These are phyloP conservation scores for Eulacestoma nigropectus DNA, from an alignment of 2,113 vertebrate species.

Conservation along the genomic window DNA sequence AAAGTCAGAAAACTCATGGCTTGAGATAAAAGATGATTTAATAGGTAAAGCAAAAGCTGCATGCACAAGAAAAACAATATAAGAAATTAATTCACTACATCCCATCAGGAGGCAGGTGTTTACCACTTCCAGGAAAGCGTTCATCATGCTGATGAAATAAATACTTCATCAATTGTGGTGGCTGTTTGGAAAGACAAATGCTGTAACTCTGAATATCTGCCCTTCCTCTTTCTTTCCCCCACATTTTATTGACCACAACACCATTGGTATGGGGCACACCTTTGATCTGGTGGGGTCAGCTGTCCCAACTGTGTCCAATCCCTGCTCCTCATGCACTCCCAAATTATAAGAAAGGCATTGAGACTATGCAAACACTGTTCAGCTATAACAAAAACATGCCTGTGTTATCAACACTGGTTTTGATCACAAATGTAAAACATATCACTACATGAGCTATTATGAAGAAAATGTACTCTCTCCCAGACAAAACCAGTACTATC, in stretches of 20 bases:
- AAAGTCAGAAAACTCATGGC: background rate
- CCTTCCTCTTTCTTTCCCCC: background rate
- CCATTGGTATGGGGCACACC: background rate
- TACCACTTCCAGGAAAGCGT: background rate
- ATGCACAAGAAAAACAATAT: background rate
- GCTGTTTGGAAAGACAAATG: background rate
- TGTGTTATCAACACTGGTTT: background rate
- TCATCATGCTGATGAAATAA: background rate
- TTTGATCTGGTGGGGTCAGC: background rate
- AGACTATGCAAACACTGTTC: background rate
- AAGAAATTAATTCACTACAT: background rate
- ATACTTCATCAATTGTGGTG: background rate
- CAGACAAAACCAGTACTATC: background rate
- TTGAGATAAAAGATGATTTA: background rate
- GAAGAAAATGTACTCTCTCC: background rate
- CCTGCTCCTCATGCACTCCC: background rate
- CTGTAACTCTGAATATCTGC: accelerated
- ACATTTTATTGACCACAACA: background rate
- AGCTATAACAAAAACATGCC: background rate
- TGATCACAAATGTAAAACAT: background rate
- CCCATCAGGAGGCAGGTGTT: background rate
- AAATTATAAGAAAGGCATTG: background rate
- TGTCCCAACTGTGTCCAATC: background rate
- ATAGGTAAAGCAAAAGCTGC: background rate
- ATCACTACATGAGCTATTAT: background rate